Evolutionary conservation across 1,140 invertebrate species (phyloP).

Genomic region (Triops longicaudatus): DNA sequence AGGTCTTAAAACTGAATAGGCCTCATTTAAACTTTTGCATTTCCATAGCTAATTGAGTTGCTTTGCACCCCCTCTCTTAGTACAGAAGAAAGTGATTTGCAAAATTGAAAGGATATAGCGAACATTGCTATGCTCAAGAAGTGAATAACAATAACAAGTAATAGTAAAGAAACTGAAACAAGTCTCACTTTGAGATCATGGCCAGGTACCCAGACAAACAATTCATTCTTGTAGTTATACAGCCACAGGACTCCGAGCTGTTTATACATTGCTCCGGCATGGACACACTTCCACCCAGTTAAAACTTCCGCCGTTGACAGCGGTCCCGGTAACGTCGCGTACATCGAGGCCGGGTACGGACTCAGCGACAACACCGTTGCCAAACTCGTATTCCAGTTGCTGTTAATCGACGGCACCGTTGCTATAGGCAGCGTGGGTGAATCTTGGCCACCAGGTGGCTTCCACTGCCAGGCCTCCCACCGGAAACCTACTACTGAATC

Average conservation of each 20-base stretch:
- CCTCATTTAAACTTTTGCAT: no score
- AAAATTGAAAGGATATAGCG: no score
- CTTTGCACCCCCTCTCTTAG: no score
- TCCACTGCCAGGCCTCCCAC: background rate
- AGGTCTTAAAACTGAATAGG: no score
- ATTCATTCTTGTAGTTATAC: background rate
- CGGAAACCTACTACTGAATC: background rate
- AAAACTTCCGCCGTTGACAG: background rate
- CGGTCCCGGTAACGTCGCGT: background rate
- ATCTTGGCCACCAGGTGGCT: background rate
- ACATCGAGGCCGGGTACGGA: background rate
- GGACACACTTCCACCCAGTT: background rate
- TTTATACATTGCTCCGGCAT: background rate
- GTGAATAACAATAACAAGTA: no score
- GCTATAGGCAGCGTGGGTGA: background rate
- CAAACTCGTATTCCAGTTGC: background rate
- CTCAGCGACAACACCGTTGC: background rate
- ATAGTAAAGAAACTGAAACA: background rate
- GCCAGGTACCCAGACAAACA: background rate
- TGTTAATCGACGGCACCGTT: background rate
- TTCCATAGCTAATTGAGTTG: no score
- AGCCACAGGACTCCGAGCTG: background rate
- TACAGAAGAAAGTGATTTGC: no score
- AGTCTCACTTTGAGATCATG: background rate
- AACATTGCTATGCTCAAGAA: no score